Evolutionary conservation across 1,140 invertebrate genomes (phyloP), one percentile per base, ranked within the genome.

Genomic region (Diprion similis): DNA sequence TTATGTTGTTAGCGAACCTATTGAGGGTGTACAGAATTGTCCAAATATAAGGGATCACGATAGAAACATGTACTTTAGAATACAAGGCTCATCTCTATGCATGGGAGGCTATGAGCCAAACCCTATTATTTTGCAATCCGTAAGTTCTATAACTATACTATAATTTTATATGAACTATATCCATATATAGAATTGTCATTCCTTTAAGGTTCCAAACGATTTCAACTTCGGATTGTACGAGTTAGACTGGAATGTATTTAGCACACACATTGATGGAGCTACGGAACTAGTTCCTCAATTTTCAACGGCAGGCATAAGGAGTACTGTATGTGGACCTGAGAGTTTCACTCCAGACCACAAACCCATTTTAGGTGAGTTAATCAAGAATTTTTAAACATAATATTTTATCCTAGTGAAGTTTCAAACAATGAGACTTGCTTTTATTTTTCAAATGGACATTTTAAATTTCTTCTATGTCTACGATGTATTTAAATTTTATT

Each of bases 321-420:
- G 93, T 18, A 96, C 95, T 0, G 92, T 97, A 1, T 95, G 94
- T 79, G 94, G 94, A 2, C 93, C 94, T 0, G 95, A 97, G 84
- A 94, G 94, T 15, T 97, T 98, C 80, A 97, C 96, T 1, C 95
- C 96, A 0, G 96, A 97, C 86, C 95, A 97, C 80, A 96, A 95
- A 83, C 95, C 96, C 15, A 79, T 97, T n/a, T 89, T 97, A 87
- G 94, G 92, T 77, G 92, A 90, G 80, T 90, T 92, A 78, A 37
- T 6, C n/a, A n/a, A n/a, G n/a, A n/a, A n/a, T n/a, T n/a, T n/a
- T n/a, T n/a, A n/a, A n/a, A n/a, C n/a, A n/a, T n/a, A n/a, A n/a
- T n/a, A n/a, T n/a, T n/a, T n/a, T n/a, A n/a, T n/a, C n/a, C n/a
- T n/a, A n/a, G n/a, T n/a, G n/a, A n/a, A 37, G 24, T 3, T 37